Conservation (phyloP, 2,797 vertebrate species). For the Cottoperca gobio region DNA sequence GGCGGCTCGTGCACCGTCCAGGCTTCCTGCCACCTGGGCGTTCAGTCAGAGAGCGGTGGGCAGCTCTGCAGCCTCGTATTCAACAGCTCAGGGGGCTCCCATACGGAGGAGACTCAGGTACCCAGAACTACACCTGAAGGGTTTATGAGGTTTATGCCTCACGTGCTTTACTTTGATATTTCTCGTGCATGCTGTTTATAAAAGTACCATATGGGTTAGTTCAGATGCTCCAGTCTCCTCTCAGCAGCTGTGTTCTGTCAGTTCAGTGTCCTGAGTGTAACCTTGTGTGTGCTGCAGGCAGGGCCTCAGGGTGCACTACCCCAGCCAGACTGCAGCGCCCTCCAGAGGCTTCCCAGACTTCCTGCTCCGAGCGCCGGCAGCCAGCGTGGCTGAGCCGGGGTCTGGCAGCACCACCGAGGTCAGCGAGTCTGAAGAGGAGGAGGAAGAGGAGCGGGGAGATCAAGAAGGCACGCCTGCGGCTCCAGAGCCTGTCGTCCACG, state of each 20-base stretch:
- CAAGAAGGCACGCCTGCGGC: background rate
- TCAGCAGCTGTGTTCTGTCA: background rate
- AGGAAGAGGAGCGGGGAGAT: conserved; percentile 50
- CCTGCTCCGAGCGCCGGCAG: conserved; percentile 76
- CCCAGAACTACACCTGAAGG: background rate
- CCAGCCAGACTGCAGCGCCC: conserved; percentile 85
- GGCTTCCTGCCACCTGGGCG: conserved; percentile 75
- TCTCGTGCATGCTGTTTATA: background rate
- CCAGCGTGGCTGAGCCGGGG: conserved; percentile 69
- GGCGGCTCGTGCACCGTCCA: conserved; percentile 8
- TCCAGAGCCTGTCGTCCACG: background rate
- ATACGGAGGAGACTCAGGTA: conserved; percentile 74
- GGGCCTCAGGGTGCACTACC: conserved; percentile 83
- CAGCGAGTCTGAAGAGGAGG: conserved; percentile 84
- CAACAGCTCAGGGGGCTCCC: conserved; percentile 28
- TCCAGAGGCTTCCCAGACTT: conserved; percentile 80
- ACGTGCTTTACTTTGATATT: too few relatives aligned
- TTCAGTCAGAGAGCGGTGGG: conserved; percentile 70
- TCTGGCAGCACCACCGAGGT: conserved; percentile 80
- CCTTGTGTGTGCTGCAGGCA: conserved; percentile 56
- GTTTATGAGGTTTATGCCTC: background rate
- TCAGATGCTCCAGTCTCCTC: background rate
- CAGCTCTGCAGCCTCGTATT: conserved; percentile 1
- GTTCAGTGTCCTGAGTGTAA: background rate
- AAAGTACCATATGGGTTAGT: too few relatives aligned